phyloP scores from a whole-genome alignment of 2,888 invertebrate species.

The Drosophila suboccidentalis region DNA sequence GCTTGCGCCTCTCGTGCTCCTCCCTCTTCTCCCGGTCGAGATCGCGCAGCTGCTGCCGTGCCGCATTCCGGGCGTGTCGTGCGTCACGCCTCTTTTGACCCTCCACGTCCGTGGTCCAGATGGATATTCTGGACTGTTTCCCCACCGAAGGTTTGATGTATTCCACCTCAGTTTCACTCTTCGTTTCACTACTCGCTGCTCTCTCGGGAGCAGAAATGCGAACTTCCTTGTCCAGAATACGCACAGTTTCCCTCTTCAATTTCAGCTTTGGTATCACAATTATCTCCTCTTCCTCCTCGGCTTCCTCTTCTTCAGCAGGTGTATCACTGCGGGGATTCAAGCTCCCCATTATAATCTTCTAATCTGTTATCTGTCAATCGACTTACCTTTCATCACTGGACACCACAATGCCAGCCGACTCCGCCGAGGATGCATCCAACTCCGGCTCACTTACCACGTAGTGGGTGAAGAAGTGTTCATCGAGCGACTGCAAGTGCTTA shows the following conservation, averaged over 20 bases:
- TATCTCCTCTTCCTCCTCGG: constrained; percentile 30
- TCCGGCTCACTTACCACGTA: constrained; percentile 51
- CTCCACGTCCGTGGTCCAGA: not conserved
- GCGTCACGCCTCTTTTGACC: constrained; percentile 25
- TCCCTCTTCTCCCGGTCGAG: constrained; percentile 28
- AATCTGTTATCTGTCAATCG: not conserved
- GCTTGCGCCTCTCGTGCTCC: constrained; percentile 36
- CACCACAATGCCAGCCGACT: constrained; percentile 33
- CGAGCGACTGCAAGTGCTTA: constrained; percentile 69
- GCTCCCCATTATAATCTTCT: not conserved
- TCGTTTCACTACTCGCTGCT: too few species aligned
- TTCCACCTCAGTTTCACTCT: too few species aligned
- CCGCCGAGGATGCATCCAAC: constrained; percentile 51
- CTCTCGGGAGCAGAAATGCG: too few species aligned
- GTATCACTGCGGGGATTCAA: not conserved
- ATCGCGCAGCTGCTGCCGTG: constrained; percentile 52
- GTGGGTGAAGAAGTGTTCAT: constrained; percentile 61
- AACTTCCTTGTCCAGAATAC: not conserved
- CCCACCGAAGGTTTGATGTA: not conserved
- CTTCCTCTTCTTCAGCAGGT: not conserved
- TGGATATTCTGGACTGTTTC: not conserved
- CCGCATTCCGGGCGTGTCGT: constrained; percentile 51
- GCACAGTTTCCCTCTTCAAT: not conserved
- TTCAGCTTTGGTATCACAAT: not conserved
- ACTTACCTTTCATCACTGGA: constrained; percentile 60